phyloP scores from a whole-genome alignment of 2,113 vertebrate genomes.

The Pseudois nayaur region DNA sequence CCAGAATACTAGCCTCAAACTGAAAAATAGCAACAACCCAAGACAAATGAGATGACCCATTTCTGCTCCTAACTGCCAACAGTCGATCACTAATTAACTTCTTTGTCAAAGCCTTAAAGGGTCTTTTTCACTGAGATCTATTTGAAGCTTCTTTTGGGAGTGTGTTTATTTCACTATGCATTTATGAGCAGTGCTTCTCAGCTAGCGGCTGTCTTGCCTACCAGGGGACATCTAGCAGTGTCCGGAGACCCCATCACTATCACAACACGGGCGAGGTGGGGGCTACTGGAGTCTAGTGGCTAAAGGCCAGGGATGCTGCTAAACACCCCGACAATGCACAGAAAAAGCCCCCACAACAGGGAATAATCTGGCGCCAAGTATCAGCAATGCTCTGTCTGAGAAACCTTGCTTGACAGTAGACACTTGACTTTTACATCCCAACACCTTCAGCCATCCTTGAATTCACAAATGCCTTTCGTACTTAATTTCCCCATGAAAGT shows the following conservation, averaged over 20 bases:
- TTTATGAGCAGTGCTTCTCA: neutral
- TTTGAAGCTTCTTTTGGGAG: neutral
- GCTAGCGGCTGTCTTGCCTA: neutral
- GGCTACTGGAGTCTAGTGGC: too few species aligned
- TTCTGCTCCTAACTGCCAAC: neutral
- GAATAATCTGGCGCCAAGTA: neutral
- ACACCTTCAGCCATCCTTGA: neutral
- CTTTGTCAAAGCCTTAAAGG: neutral
- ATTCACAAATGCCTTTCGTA: neutral
- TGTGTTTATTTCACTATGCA: neutral
- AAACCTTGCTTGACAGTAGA: neutral
- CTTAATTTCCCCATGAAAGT: neutral
- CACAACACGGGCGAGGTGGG: too few species aligned
- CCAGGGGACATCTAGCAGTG: neutral
- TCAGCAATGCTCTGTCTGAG: neutral
- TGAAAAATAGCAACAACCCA: neutral
- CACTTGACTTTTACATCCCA: neutral
- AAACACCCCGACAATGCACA: accelerated
- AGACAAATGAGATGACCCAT: too few species aligned
- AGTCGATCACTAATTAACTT: neutral
- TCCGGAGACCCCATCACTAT: neutral
- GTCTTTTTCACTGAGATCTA: neutral
- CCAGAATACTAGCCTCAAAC: neutral
- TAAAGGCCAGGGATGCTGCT: neutral
- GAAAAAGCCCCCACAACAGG: neutral